Percentiles rank a stretch among this genome's conserved stretches.
These are phyloP conservation scores for Nomia melanderi DNA, from an alignment of 1,140 invertebrate genomes.

Conservation along the genomic window DNA sequence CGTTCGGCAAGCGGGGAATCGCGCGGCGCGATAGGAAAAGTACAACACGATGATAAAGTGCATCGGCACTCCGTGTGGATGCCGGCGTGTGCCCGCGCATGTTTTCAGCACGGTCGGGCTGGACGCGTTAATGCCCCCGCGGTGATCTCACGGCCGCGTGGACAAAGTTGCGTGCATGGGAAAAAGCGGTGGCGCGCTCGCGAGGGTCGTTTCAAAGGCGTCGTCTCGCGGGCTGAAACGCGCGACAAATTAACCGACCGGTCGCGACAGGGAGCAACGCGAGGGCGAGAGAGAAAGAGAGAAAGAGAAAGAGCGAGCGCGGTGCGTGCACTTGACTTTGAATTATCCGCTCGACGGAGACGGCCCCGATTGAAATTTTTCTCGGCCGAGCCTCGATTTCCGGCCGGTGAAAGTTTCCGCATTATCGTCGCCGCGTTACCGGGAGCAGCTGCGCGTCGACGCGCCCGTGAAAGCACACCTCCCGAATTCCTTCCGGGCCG, in stretches of 20 bases:
- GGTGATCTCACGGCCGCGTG: not conserved
- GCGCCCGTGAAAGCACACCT: not conserved
- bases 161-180: not conserved
- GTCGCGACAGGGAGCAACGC: too few species aligned
- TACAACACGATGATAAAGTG: too few species aligned
- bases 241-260: too few species aligned
- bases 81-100: not conserved
- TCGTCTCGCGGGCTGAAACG: too few species aligned
- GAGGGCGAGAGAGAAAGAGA: too few species aligned
- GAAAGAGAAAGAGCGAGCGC: conserved; percentile 16
- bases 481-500: conserved; percentile 7
- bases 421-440: not conserved
- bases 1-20: too few species aligned
- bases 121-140: not conserved
- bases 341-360: conserved; percentile 48
- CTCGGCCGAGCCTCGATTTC: conserved; percentile 5
- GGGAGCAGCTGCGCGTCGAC: not conserved
- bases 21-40: too few species aligned
- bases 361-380: conserved; percentile 29
- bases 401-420: conserved; percentile 18
- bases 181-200: not conserved
- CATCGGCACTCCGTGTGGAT: too few species aligned
- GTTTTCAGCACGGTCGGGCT: conserved; percentile 33
- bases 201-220: conserved; percentile 45
- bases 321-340: conserved; percentile 55